Evolutionary conservation across 2,888 invertebrate species (phyloP), one percentile per base, ranked within the genome.

Genomic region (Trissonchulus sp.): DNA sequence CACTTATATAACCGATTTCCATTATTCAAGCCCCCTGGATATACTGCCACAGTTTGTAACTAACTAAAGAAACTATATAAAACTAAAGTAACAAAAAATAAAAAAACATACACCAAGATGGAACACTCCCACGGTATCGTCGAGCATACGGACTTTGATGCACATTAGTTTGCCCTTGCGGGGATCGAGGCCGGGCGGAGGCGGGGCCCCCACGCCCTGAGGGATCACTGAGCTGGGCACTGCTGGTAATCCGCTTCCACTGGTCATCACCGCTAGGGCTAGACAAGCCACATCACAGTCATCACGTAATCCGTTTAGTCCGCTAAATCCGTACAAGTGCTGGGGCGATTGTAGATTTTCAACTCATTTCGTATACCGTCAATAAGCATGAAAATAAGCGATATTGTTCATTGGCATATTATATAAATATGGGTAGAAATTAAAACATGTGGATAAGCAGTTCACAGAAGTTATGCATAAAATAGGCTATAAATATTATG

Each of bases 91-190:
- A 60, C 60, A 60, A 60, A 60, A 60, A 60, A 23, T 60, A 60
- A 23, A 28, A 71, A 68, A 31, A 76, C 78, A 73, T 72, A 83
- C 83, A 72, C 84, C 84, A 1, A 84, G 78, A 77, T 84, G 84
- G 75, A 84, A 84, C 28, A 84, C 84, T 48, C 82, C 84, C 3
- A 84, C 81, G 0, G 82, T 79, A 73, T 84, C 83, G 78, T 84
- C 83, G 30, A 84, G 79, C 80, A 84, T 79, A 8, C 84, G 79
- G 31, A 82, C 83, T 76, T 84, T 84, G 75, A 84, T 83, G 79
- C 84, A 84, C 80, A 84, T 83, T 36, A 84, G 76, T 73, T 83
- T 83, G 68, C 82, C 82, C 30, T 82, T 79, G 75, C 81, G 81
- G 30, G 83, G 82, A 74, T 84, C 82, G 78, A 84, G 79, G 62